Percentiles rank a stretch among this genome's conserved stretches.
These are phyloP conservation scores for Acrobasis repandana DNA, from an alignment of 2,888 invertebrate species.

Conservation along the genomic window DNA sequence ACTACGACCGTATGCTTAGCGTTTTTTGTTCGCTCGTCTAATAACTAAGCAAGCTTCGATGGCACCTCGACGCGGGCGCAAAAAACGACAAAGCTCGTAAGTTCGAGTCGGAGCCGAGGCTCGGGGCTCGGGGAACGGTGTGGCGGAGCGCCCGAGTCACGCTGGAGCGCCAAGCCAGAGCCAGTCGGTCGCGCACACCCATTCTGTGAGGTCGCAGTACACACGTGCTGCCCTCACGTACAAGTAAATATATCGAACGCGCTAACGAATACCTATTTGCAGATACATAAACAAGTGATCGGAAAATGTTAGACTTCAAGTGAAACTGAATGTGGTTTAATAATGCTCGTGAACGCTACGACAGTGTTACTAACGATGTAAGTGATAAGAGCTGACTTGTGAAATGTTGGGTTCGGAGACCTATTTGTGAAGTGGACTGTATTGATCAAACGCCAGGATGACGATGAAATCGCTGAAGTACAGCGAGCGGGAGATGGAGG, in stretches of 20 bases:
- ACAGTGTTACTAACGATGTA: constrained; percentile 63
- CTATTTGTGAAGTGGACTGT: constrained; percentile 71
- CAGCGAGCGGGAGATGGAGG: constrained; percentile 81
- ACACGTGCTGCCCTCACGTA: constrained; percentile 23
- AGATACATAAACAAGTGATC: constrained; percentile 37
- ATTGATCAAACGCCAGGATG: constrained; percentile 67
- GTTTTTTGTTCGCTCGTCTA: constrained; percentile 73
- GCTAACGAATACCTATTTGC: constrained; percentile 25
- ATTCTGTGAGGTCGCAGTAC: constrained; percentile 36
- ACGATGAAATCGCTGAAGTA: constrained; percentile 84
- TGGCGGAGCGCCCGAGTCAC: constrained; percentile 34
- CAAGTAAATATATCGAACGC: constrained; percentile 4
- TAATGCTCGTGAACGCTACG: constrained; percentile 46
- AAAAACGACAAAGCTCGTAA: constrained; percentile 80
- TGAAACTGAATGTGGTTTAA: constrained; percentile 43
- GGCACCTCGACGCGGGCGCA: constrained; percentile 78
- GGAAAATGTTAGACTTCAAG: constrained; percentile 43
- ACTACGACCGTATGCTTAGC: constrained; percentile 49
- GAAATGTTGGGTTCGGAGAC: constrained; percentile 61
- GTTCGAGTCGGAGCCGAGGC: constrained; percentile 58
- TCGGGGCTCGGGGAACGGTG: constrained; percentile 62
- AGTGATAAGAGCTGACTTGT: constrained; percentile 64
- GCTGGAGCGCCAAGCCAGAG: constrained; percentile 48
- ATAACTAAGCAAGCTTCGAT: constrained; percentile 81
- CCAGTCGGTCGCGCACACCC: constrained; percentile 63